Evolutionary conservation across 2,797 vertebrate species (phyloP).

Genomic region (Micropoecilia bifurca): DNA sequence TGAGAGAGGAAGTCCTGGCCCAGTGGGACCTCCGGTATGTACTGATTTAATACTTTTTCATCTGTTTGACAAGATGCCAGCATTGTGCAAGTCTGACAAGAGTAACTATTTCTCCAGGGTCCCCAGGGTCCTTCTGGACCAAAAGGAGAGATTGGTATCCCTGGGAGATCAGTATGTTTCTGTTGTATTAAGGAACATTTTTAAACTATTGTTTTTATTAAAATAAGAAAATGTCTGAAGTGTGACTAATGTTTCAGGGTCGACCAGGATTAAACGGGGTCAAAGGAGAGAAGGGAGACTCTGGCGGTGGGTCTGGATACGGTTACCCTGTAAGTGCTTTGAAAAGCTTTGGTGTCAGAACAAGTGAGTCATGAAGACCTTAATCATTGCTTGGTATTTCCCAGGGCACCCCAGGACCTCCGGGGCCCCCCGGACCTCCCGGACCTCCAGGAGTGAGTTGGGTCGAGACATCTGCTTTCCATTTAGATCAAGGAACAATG

Average conservation of each 20-base stretch:
- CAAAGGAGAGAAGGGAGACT: constrained; percentile 90
- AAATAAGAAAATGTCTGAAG: neutral
- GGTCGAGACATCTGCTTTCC: constrained; percentile 5
- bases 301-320: constrained; percentile 53
- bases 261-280: constrained; percentile 91
- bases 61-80: neutral
- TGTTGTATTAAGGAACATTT: too few relatives aligned
- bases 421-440: constrained; percentile 83
- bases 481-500: too few relatives aligned
- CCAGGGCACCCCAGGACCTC: constrained; percentile 84
- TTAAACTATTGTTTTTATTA: neutral
- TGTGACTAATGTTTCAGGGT: constrained; percentile 77
- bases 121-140: constrained; percentile 71
- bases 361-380: neutral
- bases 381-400: constrained; percentile 1
- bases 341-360: neutral
- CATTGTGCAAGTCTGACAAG: neutral
- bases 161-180: constrained; percentile 86
- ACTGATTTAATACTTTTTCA: neutral
- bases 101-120: constrained; percentile 60
- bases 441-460: constrained; percentile 70
- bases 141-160: constrained; percentile 94
- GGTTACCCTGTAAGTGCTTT: constrained; percentile 78
- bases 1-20: constrained; percentile 65
- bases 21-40: constrained; percentile 71